Conservation (phyloP, 2,113 vertebrate species). For the Spheniscus mendiculus region DNA sequence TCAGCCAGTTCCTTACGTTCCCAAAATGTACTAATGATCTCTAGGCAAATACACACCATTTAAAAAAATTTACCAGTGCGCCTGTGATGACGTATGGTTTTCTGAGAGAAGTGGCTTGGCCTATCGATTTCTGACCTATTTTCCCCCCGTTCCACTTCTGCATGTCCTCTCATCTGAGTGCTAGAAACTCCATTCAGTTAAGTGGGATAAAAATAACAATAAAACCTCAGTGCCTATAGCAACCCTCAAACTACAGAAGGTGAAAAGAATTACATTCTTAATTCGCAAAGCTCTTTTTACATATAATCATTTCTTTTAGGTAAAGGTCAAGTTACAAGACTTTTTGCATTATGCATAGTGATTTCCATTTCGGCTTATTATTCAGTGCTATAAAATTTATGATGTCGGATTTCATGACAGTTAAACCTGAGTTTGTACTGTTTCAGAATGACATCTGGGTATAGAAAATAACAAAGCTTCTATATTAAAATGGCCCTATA, state of each 20-base stretch:
- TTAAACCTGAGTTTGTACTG: constrained; percentile 53
- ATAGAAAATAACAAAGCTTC: constrained; percentile 26
- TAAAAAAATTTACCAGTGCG: background rate
- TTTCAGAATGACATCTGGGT: constrained; percentile 34
- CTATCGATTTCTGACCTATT: constrained; percentile 24
- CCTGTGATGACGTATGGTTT: background rate
- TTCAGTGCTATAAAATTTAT: constrained; percentile 49
- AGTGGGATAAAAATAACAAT: constrained; percentile 46
- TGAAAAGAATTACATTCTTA: constrained; percentile 51
- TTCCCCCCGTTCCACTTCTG: background rate
- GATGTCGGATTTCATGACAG: constrained; percentile 59
- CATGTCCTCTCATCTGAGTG: background rate
- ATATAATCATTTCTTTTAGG: constrained; percentile 48
- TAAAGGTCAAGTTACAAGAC: constrained; percentile 67
- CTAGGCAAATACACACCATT: background rate
- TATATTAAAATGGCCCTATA: background rate
- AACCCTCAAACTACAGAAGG: constrained; percentile 32
- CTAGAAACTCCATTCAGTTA: constrained; percentile 4
- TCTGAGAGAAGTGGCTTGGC: background rate
- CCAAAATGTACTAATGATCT: background rate
- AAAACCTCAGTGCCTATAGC: constrained; percentile 44
- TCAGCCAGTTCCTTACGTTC: background rate
- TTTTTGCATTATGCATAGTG: constrained; percentile 54
- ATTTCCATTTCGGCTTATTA: constrained; percentile 68
- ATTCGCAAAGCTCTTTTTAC: constrained; percentile 47